These are phyloP conservation scores for Formica aserva DNA, from an alignment of 2,888 invertebrate genomes.

Conservation along the genomic window DNA sequence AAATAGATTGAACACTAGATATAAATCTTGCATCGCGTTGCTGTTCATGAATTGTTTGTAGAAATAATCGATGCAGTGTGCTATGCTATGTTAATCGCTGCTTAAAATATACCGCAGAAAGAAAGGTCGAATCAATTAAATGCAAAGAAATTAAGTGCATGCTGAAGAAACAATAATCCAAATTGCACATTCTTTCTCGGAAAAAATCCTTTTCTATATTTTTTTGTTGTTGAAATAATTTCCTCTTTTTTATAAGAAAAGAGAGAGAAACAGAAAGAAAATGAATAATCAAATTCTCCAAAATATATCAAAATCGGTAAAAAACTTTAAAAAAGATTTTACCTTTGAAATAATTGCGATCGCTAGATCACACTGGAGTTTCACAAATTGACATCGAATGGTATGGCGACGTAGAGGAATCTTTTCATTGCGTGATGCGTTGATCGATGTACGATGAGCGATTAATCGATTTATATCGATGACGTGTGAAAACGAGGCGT, in stretches of 20 bases:
- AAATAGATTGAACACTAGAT: constrained; percentile 60
- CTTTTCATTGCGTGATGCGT: constrained; percentile 37
- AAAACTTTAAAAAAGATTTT: neutral
- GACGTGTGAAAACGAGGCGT: neutral
- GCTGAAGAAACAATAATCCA: constrained; percentile 9
- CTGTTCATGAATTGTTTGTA: constrained; percentile 39
- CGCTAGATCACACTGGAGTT: neutral
- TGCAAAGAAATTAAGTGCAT: constrained; percentile 14
- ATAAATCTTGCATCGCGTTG: constrained; percentile 33
- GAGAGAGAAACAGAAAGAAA: neutral
- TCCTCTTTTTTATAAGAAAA: neutral
- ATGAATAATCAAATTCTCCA: neutral
- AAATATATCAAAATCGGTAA: neutral
- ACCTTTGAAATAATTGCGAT: constrained; percentile 12
- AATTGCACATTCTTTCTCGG: constrained; percentile 13
- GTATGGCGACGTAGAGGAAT: neutral
- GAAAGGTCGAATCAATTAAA: constrained; percentile 15
- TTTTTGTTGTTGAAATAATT: neutral
- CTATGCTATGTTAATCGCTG: constrained; percentile 5
- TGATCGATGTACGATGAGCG: constrained; percentile 24
- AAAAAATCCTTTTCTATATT: neutral
- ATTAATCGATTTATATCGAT: constrained; percentile 21
- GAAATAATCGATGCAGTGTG: constrained; percentile 43
- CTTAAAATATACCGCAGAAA: constrained; percentile 21
- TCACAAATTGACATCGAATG: constrained; percentile 41